Evolutionary conservation across 2,113 vertebrate genomes (phyloP), one percentile per base, ranked within the genome.

Genomic region (Archilochus colubris): DNA sequence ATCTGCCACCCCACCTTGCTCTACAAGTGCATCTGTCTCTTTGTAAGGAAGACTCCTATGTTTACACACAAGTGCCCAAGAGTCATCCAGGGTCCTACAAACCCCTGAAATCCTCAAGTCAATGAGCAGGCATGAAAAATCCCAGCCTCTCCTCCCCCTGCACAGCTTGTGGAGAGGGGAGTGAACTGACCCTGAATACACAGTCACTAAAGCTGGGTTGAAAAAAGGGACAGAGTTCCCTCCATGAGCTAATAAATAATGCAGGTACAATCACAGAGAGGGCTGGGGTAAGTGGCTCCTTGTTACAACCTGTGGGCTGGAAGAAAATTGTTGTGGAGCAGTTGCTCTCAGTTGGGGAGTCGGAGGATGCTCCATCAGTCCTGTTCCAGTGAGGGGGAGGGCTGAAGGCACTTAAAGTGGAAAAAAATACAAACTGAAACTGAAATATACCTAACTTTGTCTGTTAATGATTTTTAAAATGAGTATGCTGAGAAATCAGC

Each of bases 161-260:
- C 54, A 2, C 40, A 19, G 6, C 9, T 7, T 9, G 30, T 22
- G 23, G 63, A 15, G 46, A 25, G 40, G 6, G 1, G 28, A 87
- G 66, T 14, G 80, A 92, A 58, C 1, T 72, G 82, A 95, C 86
- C 92, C 92, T 69, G 88, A 79, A 79, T 3, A 33, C 53, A 6
- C 21, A 62, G 62, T 2, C 91, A 78, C 88, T 22, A 22, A 58
- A 86, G 10, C 80, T 93, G 88, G 44, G 69, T 84, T 86, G 89
- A 95, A 72, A 82, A 91, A 92, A 95, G 53, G 86, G 76, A 58
- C 69, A 78, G 53, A 67, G 31, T 30, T 74, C 30, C 0, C 1
- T 69, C 87, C 6, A 2, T 3, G 18, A n/a, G 72, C 64, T 90
- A 53, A 93, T 94, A 95, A 95, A 97, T 92, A 94, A 90, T 88